phyloP scores from a whole-genome alignment of 2,797 vertebrate genomes.

The Coluber constrictor region DNA sequence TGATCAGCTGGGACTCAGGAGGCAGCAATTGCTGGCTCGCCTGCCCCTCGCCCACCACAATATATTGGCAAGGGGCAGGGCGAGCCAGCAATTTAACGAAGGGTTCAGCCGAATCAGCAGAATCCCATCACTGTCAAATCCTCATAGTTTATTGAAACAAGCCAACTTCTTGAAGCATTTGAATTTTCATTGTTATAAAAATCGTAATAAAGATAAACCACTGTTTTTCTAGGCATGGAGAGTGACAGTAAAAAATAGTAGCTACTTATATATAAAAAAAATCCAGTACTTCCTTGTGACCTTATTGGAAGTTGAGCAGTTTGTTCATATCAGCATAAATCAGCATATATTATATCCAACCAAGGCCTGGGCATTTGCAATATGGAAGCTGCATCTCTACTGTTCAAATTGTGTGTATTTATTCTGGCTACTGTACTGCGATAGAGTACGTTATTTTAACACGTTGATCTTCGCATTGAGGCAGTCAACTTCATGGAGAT shows the following conservation, averaged over 20 bases:
- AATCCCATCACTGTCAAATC: neutral
- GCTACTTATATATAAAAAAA: no score
- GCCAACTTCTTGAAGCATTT: neutral
- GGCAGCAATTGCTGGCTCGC: no score
- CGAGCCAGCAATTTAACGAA: no score
- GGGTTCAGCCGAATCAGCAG: no score
- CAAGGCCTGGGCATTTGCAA: neutral
- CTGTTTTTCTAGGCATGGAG: neutral
- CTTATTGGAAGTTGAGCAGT: neutral
- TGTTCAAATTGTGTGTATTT: neutral
- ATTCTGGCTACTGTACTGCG: neutral
- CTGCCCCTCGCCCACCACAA: no score
- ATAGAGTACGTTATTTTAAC: neutral
- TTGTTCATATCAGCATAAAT: neutral
- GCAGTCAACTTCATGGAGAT: neutral
- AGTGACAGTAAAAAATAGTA: neutral
- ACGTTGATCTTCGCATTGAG: neutral
- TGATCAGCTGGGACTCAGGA: no score
- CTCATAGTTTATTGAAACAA: neutral
- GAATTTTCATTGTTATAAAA: neutral
- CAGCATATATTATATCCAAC: neutral
- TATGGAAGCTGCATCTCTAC: neutral
- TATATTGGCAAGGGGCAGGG: no score
- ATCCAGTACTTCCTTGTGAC: neutral
- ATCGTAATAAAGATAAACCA: neutral